Base-by-base conservation (phyloP, 2,797 vertebrate genomes). In the Clamator glandarius region DNA sequence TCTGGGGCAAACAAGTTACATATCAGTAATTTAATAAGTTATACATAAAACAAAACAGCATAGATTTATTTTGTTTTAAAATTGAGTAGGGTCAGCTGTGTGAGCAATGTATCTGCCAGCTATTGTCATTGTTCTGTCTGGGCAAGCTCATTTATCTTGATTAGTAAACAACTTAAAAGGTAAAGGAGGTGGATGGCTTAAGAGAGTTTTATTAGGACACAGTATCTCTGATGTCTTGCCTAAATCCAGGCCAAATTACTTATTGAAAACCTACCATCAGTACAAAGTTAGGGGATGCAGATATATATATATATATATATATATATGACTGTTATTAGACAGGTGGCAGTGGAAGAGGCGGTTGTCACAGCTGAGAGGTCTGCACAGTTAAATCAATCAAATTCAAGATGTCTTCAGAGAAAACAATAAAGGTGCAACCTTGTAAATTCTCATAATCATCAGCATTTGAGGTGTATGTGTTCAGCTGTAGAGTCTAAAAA, bases 51-150 rank as follows among this genome's bases (percentile, higher is more conserved):
- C 31, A 90, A 94, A 94, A 35, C 31, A 83, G 28, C 77, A 85
- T 61, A 94, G 79, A 95, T 95, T 94, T 92, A 93, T 95, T 95
- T 95, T 92, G 59, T 76, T 96, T 93, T 87, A 87, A 92, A 94
- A 87, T 59, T 54, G 67, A 89, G 46, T 46, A 96, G 76, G 86
- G 94, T 95, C 90, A 92, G 64, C 84, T 54, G 18, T 77, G 35
- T 94, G 89, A 95, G 89, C 68, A 66, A 85, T 92, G 73, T 42
- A 54, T 95, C 89, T 96, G 91, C 76, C 96, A 93, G 20, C 88
- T 89, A 87, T 55, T 94, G 89, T 91, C 95, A 84, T 86, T 95
- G 89, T 84, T 52, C 50, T 90, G 73, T 78, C 91, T 92, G 42
- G n/a, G 73, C 76, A 94, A 86, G 79, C 92, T 91, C 86, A 81